Base-by-base conservation (phyloP, 92 coral and sea anemone species). In the Siderastrea siderea region DNA sequence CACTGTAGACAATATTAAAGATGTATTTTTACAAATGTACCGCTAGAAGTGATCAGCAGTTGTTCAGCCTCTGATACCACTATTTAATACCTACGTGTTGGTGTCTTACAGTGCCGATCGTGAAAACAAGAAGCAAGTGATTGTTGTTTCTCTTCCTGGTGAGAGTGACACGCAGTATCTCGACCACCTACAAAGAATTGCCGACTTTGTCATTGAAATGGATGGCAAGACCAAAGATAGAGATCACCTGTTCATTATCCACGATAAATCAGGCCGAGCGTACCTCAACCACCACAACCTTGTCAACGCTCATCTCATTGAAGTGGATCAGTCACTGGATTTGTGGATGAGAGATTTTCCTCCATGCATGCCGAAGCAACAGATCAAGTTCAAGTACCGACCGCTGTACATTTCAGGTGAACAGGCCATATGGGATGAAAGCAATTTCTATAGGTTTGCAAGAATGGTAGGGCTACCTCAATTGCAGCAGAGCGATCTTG, bases 271-370 rank as follows among this genome's bases (percentile, higher is more conserved):
- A 38, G 95, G 91, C 68, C 82, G 38, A 19, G 47, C 58, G 14
- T 92, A 88, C 80, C 65, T 89, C 59, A 76, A 81, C 17, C 46
- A 80, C 47, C 79, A 87, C 81, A 75, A 65, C 15, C 86, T 93
- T 65, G 62, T 62, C 46, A 91, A 91, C 63, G 95, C 91, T 6
- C 84, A 80, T 51, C 50, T 93, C 15, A 90, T 93, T 65, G 87
- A 90, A 62, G 94, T 87, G 3, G 91, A 87, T 46, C 69, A 71
- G 71, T 87, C 71, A 67, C 26, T 93, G 80, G 96, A 93, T 61
- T 71, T 93, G 71, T 93, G 96, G 96, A 90, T 93, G 96, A 86
- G 96, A 47, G 96, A 93, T 74, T 93, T 93, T 47, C 95, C 95
- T 11, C 82, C 95, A 5, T 57, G 79, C 7, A 89, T 93, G 92